phyloP scores from a whole-genome alignment of 2,797 vertebrate species.

The Aselliscus stoliczkanus region DNA sequence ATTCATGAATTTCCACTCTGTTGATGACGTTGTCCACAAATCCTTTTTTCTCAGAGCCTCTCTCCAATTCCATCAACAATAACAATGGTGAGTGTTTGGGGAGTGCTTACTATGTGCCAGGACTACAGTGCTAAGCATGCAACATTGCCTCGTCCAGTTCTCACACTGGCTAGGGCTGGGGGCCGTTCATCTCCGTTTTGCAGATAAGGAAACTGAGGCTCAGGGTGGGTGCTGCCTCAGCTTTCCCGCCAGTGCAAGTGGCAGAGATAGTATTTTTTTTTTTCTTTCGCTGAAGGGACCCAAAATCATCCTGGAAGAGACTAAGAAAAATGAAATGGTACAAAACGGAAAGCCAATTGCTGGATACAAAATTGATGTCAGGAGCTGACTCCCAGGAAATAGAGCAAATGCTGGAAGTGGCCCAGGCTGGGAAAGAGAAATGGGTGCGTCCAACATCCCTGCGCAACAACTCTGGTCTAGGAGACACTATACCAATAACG shows the following conservation, averaged over 20 bases:
- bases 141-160: not conserved
- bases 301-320: not conserved
- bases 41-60: not conserved
- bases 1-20: not conserved
- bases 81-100: not conserved
- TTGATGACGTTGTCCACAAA: not conserved
- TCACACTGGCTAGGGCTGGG: not conserved
- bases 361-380: not conserved
- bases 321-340: not conserved
- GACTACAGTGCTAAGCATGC: accelerated
- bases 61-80: not conserved
- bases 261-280: not conserved
- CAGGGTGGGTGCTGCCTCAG: not conserved
- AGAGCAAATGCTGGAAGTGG: not conserved
- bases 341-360: not conserved
- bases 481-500: not conserved
- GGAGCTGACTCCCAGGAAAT: not conserved
- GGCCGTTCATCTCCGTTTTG: not conserved
- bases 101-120: not conserved
- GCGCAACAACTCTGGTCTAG: not conserved
- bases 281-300: not conserved
- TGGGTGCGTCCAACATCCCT: accelerated
- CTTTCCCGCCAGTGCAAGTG: not conserved
- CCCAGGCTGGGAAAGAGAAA: not conserved
- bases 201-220: not conserved